These are phyloP conservation scores for Diabrotica undecimpunctata DNA, from an alignment of 1,140 invertebrate genomes.

Conservation along the genomic window DNA sequence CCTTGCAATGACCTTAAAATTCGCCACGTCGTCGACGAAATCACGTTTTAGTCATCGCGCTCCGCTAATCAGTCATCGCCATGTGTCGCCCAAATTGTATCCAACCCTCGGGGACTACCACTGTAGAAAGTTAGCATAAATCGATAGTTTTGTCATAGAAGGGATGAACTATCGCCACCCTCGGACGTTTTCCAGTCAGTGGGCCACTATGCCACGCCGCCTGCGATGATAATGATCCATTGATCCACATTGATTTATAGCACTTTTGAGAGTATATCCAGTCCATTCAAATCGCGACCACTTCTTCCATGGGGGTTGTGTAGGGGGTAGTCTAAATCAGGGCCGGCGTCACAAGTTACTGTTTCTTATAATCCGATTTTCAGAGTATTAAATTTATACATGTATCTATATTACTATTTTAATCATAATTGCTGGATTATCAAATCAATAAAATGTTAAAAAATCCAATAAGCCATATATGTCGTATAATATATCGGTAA, in stretches of 20 bases:
- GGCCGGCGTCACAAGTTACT: neutral
- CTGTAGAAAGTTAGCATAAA: slow-evolving; percentile 8
- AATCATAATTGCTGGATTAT: too few relatives aligned
- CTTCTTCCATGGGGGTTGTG: neutral
- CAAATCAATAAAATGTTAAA: too few relatives aligned
- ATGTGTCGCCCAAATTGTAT: too few relatives aligned
- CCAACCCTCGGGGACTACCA: neutral
- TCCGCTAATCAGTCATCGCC: too few relatives aligned
- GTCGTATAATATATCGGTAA: neutral
- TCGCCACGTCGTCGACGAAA: too few relatives aligned
- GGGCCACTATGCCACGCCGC: slow-evolving; percentile 30
- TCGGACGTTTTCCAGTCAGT: slow-evolving; percentile 32
- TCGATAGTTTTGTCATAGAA: slow-evolving; percentile 10
- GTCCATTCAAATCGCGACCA: neutral
- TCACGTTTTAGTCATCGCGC: too few relatives aligned
- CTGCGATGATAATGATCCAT: slow-evolving; percentile 36
- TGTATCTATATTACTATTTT: neutral
- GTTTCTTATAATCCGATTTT: neutral
- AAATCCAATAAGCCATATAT: neutral
- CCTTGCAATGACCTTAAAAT: too few relatives aligned
- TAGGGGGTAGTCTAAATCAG: neutral
- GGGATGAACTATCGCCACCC: slow-evolving; percentile 13
- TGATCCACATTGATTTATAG: slow-evolving; percentile 40
- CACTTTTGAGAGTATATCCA: slow-evolving; percentile 30
- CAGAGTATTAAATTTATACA: neutral